A percentile compares a stretch with the other conserved stretches of the same genome.
Evolutionary conservation across 2,888 invertebrate genomes (phyloP).

Genomic region (Phaedon cochleariae): DNA sequence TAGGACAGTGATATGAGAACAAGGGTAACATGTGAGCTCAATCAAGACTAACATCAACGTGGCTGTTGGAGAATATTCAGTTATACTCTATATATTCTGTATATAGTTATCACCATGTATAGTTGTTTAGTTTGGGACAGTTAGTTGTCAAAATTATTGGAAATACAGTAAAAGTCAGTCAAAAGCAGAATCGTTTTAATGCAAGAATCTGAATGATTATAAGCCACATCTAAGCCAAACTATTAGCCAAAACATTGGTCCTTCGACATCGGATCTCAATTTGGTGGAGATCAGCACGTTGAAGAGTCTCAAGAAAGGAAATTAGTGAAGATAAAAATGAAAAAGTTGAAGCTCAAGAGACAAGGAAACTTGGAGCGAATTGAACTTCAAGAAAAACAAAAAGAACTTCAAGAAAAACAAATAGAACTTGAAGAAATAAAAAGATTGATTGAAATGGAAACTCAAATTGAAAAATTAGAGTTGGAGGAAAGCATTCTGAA

Average conservation of each 20-base stretch:
- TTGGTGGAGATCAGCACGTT: not conserved
- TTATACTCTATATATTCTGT: no score
- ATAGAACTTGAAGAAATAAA: not conserved
- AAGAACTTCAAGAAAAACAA: not conserved
- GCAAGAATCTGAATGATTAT: not conserved
- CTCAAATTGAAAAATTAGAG: not conserved
- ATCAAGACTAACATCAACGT: no score
- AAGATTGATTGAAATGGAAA: not conserved
- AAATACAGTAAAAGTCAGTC: no score
- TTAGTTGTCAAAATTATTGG: no score
- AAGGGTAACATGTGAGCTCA: no score
- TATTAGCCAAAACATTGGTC: not conserved
- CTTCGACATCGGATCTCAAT: not conserved
- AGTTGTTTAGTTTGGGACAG: no score
- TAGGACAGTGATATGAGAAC: no score
- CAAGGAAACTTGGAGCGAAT: no score
- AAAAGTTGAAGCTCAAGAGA: not conserved
- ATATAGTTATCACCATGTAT: no score
- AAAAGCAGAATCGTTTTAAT: no score
- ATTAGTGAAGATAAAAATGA: not conserved
- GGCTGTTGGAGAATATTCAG: no score
- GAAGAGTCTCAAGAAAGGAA: not conserved
- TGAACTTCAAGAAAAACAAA: not conserved
- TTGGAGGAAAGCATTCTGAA: no score
- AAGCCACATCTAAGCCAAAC: not conserved